Conservation (phyloP, 2,888 invertebrate genomes). For the Saturnia pavonia region DNA sequence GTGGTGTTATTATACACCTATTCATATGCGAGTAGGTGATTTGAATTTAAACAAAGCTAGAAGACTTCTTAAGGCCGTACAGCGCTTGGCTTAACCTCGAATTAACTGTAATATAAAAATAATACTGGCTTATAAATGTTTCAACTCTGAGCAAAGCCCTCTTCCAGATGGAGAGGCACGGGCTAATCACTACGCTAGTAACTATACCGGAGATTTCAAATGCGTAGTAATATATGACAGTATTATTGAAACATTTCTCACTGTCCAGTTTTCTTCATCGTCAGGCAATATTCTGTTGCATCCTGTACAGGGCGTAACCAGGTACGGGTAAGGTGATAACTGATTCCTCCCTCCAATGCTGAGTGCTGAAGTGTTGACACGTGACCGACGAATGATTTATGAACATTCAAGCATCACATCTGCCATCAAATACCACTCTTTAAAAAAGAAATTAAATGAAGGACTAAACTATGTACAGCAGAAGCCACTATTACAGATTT, state of each 20-base stretch:
- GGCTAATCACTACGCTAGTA: background rate
- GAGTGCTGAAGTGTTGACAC: too few relatives aligned
- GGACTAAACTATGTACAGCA: background rate
- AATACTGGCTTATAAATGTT: background rate
- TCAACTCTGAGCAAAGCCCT: background rate
- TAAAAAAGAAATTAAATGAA: too few relatives aligned
- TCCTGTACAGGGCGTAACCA: too few relatives aligned
- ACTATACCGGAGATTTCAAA: background rate
- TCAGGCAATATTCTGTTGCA: too few relatives aligned
- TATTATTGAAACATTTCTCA: background rate
- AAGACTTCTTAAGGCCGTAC: background rate
- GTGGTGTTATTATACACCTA: slow-evolving; percentile 6
- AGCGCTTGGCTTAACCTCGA: background rate
- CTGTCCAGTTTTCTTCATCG: too few relatives aligned
- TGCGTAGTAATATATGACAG: background rate
- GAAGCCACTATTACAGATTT: background rate
- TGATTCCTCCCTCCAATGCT: too few relatives aligned
- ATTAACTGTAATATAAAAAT: background rate
- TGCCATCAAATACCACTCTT: too few relatives aligned
- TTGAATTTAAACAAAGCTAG: slow-evolving; percentile 6
- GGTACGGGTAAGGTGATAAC: too few relatives aligned
- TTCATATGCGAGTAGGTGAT: slow-evolving; percentile 1
- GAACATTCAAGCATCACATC: too few relatives aligned
- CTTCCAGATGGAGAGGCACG: background rate
- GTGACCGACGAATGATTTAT: too few relatives aligned